A percentile compares a stretch with the other conserved stretches of the same genome.
These are phyloP conservation scores for Tenrec ecaudatus DNA, from an alignment of 2,113 vertebrate species.

Conservation along the genomic window DNA sequence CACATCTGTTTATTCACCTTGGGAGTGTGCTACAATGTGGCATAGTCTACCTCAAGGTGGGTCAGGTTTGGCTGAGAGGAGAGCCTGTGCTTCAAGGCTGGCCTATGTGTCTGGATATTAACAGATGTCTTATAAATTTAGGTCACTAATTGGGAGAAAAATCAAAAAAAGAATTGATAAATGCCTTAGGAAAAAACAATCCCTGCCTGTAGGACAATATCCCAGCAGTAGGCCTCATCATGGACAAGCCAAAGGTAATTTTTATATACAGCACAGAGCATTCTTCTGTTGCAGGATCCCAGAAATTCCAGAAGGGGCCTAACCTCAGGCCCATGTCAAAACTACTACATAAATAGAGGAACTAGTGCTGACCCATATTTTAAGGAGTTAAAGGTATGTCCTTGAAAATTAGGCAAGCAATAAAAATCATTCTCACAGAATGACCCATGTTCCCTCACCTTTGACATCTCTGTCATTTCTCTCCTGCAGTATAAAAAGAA, in stretches of 20 bases:
- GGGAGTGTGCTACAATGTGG: background rate
- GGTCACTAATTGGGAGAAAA: conserved; percentile 18
- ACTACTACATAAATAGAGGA: conserved; percentile 58
- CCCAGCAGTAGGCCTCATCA: background rate
- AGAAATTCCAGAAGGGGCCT: conserved; percentile 47
- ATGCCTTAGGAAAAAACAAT: conserved; percentile 17
- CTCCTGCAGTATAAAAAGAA: conserved; percentile 57
- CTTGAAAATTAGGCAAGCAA: conserved; percentile 60
- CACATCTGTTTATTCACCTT: conserved; percentile 1
- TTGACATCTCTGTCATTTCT: conserved; percentile 44
- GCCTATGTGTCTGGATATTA: conserved; percentile 12
- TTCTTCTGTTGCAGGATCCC: conserved; percentile 47
- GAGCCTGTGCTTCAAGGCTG: background rate
- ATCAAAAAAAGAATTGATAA: conserved; percentile 49
- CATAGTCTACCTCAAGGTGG: conserved; percentile 30
- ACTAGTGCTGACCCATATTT: conserved; percentile 57
- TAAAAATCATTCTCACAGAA: conserved; percentile 67
- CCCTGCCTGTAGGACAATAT: background rate
- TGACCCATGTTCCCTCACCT: conserved; percentile 54
- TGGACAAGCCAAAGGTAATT: background rate
- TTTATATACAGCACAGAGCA: conserved; percentile 43
- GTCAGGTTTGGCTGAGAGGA: conserved; percentile 42
- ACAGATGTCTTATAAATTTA: conserved; percentile 1
- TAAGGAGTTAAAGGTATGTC: conserved; percentile 62
- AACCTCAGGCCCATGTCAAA: conserved; percentile 56